A percentile compares a stretch with the other conserved stretches of the same genome.
phyloP scores from a whole-genome alignment of 2,797 vertebrate species.

The Morus bassanus region DNA sequence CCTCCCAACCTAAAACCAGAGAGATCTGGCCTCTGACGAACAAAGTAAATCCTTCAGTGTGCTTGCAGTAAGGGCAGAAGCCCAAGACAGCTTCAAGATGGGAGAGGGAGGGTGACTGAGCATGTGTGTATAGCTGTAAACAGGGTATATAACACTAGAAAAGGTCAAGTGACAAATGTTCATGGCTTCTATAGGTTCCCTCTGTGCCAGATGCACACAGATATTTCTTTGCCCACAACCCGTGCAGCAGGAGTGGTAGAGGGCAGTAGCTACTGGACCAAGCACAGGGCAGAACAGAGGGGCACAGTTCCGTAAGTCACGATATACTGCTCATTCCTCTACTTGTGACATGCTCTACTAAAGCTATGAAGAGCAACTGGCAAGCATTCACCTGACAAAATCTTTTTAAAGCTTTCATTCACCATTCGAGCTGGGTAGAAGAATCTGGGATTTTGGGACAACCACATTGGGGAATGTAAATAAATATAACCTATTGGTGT shows the following conservation, averaged over 20 bases:
- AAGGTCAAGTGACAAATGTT: background rate
- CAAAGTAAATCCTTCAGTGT: background rate
- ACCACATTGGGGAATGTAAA: background rate
- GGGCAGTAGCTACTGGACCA: background rate
- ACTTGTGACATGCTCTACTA: background rate
- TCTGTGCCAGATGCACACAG: background rate
- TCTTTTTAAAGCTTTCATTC: background rate
- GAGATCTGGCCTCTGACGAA: background rate
- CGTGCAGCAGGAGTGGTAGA: background rate
- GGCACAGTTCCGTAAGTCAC: background rate
- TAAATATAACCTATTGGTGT: background rate
- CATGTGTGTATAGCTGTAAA: background rate
- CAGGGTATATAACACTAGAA: background rate
- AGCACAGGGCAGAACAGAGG: background rate
- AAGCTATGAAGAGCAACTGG: background rate
- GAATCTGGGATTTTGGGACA: background rate
- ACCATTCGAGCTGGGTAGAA: background rate
- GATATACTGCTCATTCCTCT: background rate
- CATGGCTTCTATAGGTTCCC: background rate
- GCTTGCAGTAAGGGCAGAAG: background rate
- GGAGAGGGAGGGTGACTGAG: background rate
- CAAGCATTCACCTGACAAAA: background rate
- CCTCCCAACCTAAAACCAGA: constrained; percentile 23
- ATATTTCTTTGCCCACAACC: background rate
- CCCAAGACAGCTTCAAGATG: background rate